Base-by-base conservation (phyloP, 2,888 invertebrate species). In the Polyploca ridens region DNA sequence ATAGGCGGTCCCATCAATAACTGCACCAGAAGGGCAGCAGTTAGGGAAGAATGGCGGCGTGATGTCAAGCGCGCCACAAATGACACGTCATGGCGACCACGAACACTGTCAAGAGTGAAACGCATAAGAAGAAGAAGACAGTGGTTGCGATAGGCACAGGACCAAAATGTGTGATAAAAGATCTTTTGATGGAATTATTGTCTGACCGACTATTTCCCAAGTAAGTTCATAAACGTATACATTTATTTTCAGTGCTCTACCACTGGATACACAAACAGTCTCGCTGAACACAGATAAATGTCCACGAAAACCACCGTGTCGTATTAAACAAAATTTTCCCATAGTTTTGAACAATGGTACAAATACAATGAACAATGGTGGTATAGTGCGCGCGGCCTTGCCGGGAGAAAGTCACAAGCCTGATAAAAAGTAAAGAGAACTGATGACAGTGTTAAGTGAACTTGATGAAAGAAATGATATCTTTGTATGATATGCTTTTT, bases 281-380 rank as follows among this genome's bases (percentile, higher is more conserved):
- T 54, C 19, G 4, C 54, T 54, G 54, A 54, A 10, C 54, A 63
- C 46, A 64, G 62, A 62, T 46, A 62, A 66, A 19, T 10, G 54
- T 19, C 54, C 1, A 46, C n/a, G 10, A n/a, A n/a, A 16, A 16
- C n/a, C 54, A 54, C 16, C 19, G 54, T 54, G 54, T 54, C 16
- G 10, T 54, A 54, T 54, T 54, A 54, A 54, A 54, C 19, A 60
- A 38, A 11, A 3, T 61, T 27, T 61, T 41, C 61, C 61, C 41
- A 61, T 60, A 41, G 61, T 14, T 16, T 54, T 54, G 54, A 27
- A 61, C 61, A 61, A 61, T 61, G 14, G 41, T 19, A 61, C 79
- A 83, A 83, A 54, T 46, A 83, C 80, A 83, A 83, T 83, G 74
- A 64, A 79, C 79, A 79, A 79, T 79, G 64, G 63, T 67, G 69